phyloP scores from a whole-genome alignment of 1,140 invertebrate genomes.

The Olivierus martensii region DNA sequence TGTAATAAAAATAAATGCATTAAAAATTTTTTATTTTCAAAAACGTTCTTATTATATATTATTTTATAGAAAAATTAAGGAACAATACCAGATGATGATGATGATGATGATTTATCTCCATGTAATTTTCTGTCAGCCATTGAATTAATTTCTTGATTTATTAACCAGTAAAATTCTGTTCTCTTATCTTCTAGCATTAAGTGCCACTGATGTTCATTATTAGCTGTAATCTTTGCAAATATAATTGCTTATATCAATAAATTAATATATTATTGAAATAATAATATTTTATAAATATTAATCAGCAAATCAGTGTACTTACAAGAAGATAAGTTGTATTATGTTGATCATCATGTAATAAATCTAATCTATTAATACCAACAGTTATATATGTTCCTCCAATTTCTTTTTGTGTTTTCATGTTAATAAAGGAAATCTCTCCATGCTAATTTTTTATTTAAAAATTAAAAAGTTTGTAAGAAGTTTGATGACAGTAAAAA shows the following conservation, averaged over 20 bases:
- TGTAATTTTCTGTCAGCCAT: constrained; percentile 5
- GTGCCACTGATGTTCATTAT: constrained; percentile 31
- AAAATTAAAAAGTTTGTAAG: no score
- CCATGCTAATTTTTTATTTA: no score
- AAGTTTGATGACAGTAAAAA: no score
- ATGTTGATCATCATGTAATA: constrained; percentile 51
- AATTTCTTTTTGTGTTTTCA: constrained; percentile 48
- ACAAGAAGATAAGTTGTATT: constrained; percentile 51
- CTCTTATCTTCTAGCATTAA: constrained; percentile 30
- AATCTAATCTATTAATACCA: constrained; percentile 40
- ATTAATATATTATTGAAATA: background rate
- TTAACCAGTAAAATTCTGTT: constrained; percentile 21
- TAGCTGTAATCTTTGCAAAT: constrained; percentile 43
- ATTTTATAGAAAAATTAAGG: no score
- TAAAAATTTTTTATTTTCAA: no score
- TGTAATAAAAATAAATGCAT: background rate
- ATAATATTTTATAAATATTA: background rate
- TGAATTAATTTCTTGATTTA: constrained; percentile 16
- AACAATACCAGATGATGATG: no score
- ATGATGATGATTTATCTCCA: no score
- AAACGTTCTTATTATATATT: no score
- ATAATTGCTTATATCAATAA: background rate
- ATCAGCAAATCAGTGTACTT: constrained; percentile 21
- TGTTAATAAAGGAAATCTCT: constrained; percentile 51
- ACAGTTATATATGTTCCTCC: constrained; percentile 46